Conservation (phyloP, 2,797 vertebrate species). For the Erpetoichthys calabaricus region DNA sequence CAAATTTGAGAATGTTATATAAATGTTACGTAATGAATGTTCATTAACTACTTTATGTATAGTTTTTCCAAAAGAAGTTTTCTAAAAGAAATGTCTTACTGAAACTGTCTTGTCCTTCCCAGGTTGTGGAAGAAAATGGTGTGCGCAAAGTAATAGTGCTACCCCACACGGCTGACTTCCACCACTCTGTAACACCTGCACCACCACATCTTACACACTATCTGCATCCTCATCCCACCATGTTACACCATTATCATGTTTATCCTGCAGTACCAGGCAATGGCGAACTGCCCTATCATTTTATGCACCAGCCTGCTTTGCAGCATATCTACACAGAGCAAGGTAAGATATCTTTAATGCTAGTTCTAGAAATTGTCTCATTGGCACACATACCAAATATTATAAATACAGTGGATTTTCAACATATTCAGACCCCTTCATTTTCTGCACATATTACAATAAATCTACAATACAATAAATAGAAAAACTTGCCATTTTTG, state of each 20-base stretch:
- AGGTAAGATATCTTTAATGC: conserved; percentile 31
- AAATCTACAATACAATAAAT: too few relatives aligned
- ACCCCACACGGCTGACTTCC: conserved; percentile 53
- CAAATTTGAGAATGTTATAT: too few relatives aligned
- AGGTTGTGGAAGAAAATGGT: conserved; percentile 65
- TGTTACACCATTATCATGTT: conserved; percentile 43
- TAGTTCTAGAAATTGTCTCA: too few relatives aligned
- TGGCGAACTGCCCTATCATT: conserved; percentile 41
- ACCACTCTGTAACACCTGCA: conserved; percentile 40
- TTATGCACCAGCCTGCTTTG: conserved; percentile 39
- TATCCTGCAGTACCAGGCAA: conserved; percentile 37
- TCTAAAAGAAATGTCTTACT: not conserved
- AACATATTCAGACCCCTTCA: too few relatives aligned
- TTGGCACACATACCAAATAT: too few relatives aligned
- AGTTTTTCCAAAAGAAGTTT: too few relatives aligned
- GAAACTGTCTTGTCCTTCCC: conserved; percentile 7
- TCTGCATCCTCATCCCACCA: conserved; percentile 33
- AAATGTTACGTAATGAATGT: too few relatives aligned
- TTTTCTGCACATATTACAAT: too few relatives aligned
- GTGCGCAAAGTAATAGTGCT: conserved; percentile 56
- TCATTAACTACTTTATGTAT: too few relatives aligned
- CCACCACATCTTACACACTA: conserved; percentile 44
- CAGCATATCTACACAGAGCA: conserved; percentile 47
- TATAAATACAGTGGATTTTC: too few relatives aligned
- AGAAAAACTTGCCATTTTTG: too few relatives aligned